Percentiles rank a stretch among this genome's conserved stretches.
These are phyloP conservation scores for Colius striatus DNA, from an alignment of 2,113 vertebrate genomes.

Conservation along the genomic window DNA sequence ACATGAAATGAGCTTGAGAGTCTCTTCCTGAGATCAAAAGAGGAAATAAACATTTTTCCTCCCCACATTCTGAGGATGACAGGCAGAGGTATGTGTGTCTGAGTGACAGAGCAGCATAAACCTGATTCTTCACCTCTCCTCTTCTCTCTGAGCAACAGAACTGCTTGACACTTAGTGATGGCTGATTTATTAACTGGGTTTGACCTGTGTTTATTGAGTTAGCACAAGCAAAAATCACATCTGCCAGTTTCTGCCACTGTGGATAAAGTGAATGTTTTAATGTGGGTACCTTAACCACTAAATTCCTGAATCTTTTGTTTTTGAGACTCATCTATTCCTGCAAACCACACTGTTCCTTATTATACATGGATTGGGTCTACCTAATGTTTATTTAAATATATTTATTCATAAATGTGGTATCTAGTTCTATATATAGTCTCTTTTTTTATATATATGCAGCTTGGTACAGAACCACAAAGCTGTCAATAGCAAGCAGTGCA, in stretches of 20 bases:
- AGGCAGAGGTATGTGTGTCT: background rate
- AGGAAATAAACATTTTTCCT: background rate
- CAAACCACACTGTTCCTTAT: background rate
- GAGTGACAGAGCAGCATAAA: background rate
- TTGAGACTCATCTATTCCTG: background rate
- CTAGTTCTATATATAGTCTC: background rate
- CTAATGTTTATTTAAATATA: background rate
- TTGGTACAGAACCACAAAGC: background rate
- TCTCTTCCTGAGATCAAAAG: background rate
- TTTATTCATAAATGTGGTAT: background rate
- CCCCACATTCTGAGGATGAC: background rate
- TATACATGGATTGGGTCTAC: background rate
- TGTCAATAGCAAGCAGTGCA: conserved; percentile 28
- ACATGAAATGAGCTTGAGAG: background rate
- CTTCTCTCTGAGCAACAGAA: background rate
- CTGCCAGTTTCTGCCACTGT: conserved; percentile 28
- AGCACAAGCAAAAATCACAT: conserved; percentile 29
- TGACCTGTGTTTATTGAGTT: conserved; percentile 30
- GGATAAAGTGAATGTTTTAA: background rate
- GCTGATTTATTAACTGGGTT: conserved; percentile 47
- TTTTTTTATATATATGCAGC: background rate
- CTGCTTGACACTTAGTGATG: conserved; percentile 4
- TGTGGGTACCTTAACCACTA: background rate
- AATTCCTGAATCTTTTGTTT: background rate
- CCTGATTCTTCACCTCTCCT: background rate